Evolutionary conservation across 2,888 invertebrate species (phyloP), one percentile per base, ranked within the genome.

Genomic region (Agrenia bidenticulata): DNA sequence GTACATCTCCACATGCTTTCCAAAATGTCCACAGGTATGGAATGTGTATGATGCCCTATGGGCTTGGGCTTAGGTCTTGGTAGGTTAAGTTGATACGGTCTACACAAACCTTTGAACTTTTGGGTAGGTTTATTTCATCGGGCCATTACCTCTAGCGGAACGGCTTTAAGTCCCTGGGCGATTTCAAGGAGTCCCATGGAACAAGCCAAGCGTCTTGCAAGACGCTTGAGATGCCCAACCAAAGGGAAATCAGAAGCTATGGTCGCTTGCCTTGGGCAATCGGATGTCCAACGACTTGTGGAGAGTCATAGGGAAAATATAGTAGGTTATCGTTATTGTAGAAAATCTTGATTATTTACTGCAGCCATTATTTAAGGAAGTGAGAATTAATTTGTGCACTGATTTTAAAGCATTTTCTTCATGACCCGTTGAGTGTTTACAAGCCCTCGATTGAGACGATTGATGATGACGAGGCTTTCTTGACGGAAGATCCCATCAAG

Each of bases 121-220:
- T 56, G 4, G 4, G 13, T 59, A 69, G 74, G 72, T n/a, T 51
- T 74, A 15, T 74, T 74, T 49, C 64, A 65, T 9, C 57, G 62
- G 11, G 74, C 71, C 11, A 70, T 70, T 55, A 67, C 66, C 0
- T 54, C 67, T 24, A 64, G 65, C 26, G 73, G 73, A 11, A 67
- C 69, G 1, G 67, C 70, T 1, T 27, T 71, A 7, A 61, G 64
- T 42, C 72, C 70, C 21, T 75, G 73, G 73, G 70, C 68, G 11
- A 56, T 69, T 9, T 54, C 66, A 9, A 57, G 58, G 13, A 49
- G 63, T 21, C 69, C 71, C 1, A 61, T 26, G 26, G 63, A 60
- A 21, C 75, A 75, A 61, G 56, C 72, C 2, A 42, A 64, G 5
- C 63, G 67, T 17, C 66, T 73, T 37, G 75, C 63, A 5, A 66